Percentiles rank a stretch among this genome's conserved stretches.
These are phyloP conservation scores for Melitaea athalia DNA, from an alignment of 2,888 invertebrate species.

Conservation along the genomic window DNA sequence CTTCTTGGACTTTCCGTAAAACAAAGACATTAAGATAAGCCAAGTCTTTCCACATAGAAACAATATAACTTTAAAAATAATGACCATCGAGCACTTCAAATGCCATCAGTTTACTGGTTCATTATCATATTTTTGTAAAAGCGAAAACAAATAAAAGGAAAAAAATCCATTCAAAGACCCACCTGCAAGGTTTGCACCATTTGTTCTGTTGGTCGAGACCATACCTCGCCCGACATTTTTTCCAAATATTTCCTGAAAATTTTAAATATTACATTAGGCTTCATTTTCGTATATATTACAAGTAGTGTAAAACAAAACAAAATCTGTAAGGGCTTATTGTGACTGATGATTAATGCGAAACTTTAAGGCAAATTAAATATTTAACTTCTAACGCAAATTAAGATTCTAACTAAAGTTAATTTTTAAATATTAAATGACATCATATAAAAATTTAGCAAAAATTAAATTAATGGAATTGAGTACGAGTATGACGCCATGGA, in stretches of 20 bases:
- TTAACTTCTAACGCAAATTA: constrained; percentile 43
- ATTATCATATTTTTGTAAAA: constrained; percentile 44
- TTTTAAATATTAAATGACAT: constrained; percentile 42
- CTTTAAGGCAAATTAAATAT: constrained; percentile 45
- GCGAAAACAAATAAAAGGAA: constrained; percentile 58
- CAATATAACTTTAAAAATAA: constrained; percentile 70
- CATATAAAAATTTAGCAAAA: constrained; percentile 45
- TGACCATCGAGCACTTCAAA: constrained; percentile 31
- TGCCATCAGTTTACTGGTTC: constrained; percentile 10
- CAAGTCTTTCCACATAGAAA: constrained; percentile 91
- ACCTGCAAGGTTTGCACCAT: constrained; percentile 99
- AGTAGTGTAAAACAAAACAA: constrained; percentile 3
- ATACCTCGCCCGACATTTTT: constrained; percentile 99
- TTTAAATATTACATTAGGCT: constrained; percentile 50
- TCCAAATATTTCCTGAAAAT: constrained; percentile 95
- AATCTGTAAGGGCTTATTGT: constrained; percentile 24
- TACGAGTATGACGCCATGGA: constrained; percentile 36
- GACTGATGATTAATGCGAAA: constrained; percentile 17
- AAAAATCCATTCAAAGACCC: constrained; percentile 61
- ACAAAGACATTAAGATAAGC: constrained; percentile 73
- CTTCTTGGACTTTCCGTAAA: constrained; percentile 63
- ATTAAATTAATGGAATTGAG: constrained; percentile 32
- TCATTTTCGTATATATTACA: constrained; percentile 28
- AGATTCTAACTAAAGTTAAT: constrained; percentile 35
- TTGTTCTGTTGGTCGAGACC: constrained; percentile 99